Evolutionary conservation across 2,797 vertebrate species (phyloP).

Genomic region (Phylloscopus collybita): DNA sequence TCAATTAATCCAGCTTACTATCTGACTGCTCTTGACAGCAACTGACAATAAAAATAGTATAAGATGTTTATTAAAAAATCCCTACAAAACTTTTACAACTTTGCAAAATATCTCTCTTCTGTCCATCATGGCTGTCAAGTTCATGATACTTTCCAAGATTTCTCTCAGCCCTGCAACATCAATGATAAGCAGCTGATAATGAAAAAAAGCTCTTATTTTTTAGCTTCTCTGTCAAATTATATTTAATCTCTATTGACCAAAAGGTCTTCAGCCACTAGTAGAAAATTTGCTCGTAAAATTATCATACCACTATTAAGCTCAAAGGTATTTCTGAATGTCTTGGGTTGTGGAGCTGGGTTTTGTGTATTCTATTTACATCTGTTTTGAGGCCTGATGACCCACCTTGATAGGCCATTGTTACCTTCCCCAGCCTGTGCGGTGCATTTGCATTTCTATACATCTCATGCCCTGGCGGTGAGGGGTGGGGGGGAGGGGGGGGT

Average conservation of each 20-base stretch:
- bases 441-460: no score
- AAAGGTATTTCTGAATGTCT: background rate
- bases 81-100: background rate
- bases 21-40: background rate
- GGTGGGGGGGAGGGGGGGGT: no score
- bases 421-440: no score
- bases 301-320: background rate
- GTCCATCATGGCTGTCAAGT: background rate
- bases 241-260: background rate
- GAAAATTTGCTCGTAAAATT: background rate
- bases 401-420: no score
- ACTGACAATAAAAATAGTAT: background rate
- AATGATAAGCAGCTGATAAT: background rate
- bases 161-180: background rate
- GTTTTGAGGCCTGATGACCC: no score
- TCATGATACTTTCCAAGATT: background rate
- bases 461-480: no score
- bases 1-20: background rate
- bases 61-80: background rate
- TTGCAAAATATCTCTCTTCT: background rate
- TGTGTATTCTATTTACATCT: no score
- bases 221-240: background rate
- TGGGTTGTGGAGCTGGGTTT: no score
- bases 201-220: background rate
- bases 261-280: background rate